Conservation (phyloP, 2,113 vertebrate genomes). For the Ancistrus triradiatus region DNA sequence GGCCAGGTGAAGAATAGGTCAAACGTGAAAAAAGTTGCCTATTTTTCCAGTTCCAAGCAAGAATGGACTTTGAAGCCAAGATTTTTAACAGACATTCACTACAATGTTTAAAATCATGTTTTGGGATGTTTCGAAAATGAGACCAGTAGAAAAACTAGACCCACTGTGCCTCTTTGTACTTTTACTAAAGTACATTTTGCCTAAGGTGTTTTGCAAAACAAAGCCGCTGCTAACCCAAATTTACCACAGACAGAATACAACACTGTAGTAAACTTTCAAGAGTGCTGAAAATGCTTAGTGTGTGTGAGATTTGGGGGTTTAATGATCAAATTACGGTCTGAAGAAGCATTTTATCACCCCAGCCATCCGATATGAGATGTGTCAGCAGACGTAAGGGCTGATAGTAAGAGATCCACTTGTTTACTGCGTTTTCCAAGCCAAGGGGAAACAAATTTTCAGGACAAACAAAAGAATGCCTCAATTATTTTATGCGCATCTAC, state of each 20-base stretch:
- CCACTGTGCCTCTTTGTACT: too few species aligned
- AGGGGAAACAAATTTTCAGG: constrained; percentile 15
- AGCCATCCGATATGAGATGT: constrained; percentile 37
- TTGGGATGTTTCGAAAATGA: too few species aligned
- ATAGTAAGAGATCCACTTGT: constrained; percentile 39
- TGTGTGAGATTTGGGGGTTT: constrained; percentile 20
- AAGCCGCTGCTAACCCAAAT: neutral
- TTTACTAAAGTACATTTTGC: too few species aligned
- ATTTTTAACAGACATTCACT: too few species aligned
- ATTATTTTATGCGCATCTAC: constrained; percentile 24
- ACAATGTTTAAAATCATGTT: too few species aligned
- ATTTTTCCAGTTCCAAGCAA: too few species aligned
- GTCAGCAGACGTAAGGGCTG: constrained; percentile 21
- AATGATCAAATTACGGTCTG: constrained; percentile 35
- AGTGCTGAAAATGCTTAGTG: constrained; percentile 36
- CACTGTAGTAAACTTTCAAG: constrained; percentile 25
- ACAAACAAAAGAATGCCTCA: constrained; percentile 6
- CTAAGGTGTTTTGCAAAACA: too few species aligned
- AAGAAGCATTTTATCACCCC: constrained; percentile 34
- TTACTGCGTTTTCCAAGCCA: constrained; percentile 35
- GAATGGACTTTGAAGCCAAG: too few species aligned
- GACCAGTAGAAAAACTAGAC: too few species aligned
- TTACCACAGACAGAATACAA: constrained; percentile 18
- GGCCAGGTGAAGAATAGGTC: too few species aligned
- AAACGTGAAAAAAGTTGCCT: too few species aligned